A percentile compares a stretch with the other conserved stretches of the same genome.
Evolutionary conservation across 1,140 invertebrate species (phyloP).

Genomic region (Megathymus violae): DNA sequence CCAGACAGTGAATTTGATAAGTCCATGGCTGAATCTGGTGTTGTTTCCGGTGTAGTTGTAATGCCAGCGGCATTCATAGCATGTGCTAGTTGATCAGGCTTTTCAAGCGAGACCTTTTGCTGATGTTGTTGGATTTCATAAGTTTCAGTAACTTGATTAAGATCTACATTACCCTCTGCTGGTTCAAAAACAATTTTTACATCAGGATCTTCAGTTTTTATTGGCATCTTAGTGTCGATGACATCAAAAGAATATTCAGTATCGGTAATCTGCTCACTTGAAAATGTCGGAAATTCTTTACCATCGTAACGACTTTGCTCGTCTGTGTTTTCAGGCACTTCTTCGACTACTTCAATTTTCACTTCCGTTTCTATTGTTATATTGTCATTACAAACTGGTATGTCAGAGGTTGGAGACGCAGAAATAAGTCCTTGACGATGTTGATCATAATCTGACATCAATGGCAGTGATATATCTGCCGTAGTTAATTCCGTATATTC

Average conservation of each 20-base stretch:
- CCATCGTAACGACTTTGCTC: conserved; percentile 49
- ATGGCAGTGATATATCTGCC: conserved; percentile 66
- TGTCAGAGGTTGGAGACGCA: conserved; percentile 49
- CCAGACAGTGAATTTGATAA: conserved; percentile 63
- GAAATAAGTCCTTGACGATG: conserved; percentile 46
- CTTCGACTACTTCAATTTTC: conserved; percentile 61
- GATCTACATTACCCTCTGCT: conserved; percentile 21
- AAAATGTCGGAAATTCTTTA: conserved; percentile 45
- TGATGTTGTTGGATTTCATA: conserved; percentile 39
- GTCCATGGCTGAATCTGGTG: conserved; percentile 54
- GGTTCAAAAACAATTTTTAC: conserved; percentile 42
- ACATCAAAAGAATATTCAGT: conserved; percentile 58
- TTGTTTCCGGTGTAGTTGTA: conserved; percentile 55
- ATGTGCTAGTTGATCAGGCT: conserved; percentile 75
- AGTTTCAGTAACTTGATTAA: conserved; percentile 30
- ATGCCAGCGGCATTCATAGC: conserved; percentile 77
- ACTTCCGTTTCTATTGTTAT: conserved; percentile 65
- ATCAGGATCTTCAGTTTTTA: conserved; percentile 32
- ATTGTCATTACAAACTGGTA: conserved; percentile 51
- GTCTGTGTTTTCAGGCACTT: conserved; percentile 52
- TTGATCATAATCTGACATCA: conserved; percentile 60
- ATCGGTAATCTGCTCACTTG: conserved; percentile 49
- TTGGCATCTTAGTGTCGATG: conserved; percentile 35
- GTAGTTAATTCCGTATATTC: conserved; percentile 78
- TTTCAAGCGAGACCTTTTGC: conserved; percentile 59